These are phyloP conservation scores for Decapterus maruadsi DNA, from an alignment of 2,797 vertebrate genomes.

Conservation along the genomic window DNA sequence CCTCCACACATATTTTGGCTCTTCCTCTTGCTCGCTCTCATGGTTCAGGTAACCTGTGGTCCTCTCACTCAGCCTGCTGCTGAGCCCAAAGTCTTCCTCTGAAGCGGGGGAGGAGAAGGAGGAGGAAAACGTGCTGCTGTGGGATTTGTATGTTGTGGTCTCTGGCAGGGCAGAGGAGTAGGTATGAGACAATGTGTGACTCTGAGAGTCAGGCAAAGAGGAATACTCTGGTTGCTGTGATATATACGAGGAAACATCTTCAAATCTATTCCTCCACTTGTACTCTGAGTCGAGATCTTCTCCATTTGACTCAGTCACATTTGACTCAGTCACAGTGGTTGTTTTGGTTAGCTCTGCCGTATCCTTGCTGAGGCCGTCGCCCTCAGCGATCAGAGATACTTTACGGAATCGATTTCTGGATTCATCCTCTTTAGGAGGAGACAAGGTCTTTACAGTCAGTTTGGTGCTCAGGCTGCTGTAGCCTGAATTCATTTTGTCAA, in stretches of 20 bases:
- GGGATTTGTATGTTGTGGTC: constrained; percentile 31
- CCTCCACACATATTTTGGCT: constrained; percentile 41
- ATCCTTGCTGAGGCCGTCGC: not conserved
- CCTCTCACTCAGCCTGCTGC: constrained; percentile 57
- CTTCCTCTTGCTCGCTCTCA: constrained; percentile 42
- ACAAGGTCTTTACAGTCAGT: constrained; percentile 70
- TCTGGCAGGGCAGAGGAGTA: constrained; percentile 30
- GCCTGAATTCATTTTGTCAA: constrained; percentile 70
- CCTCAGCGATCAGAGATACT: constrained; percentile 80
- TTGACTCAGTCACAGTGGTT: constrained; percentile 8
- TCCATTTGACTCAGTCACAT: constrained; percentile 20
- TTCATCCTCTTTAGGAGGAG: constrained; percentile 60
- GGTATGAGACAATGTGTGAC: constrained; percentile 29
- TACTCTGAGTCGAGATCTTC: not conserved
- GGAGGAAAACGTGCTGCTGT: constrained; percentile 14
- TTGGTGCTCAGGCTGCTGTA: constrained; percentile 77
- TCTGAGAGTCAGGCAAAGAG: constrained; percentile 33
- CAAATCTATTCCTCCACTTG: constrained; percentile 68
- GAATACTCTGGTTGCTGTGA: not conserved
- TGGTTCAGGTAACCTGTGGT: constrained; percentile 59
- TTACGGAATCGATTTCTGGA: constrained; percentile 79
- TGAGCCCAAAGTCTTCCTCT: constrained; percentile 41
- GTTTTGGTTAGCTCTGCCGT: not conserved
- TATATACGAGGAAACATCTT: constrained; percentile 50
- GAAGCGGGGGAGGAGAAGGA: constrained; percentile 24